Percentiles rank a stretch among this genome's conserved stretches.
Conservation (phyloP, 2,113 vertebrate genomes). For the Phyllostomus discolor region DNA sequence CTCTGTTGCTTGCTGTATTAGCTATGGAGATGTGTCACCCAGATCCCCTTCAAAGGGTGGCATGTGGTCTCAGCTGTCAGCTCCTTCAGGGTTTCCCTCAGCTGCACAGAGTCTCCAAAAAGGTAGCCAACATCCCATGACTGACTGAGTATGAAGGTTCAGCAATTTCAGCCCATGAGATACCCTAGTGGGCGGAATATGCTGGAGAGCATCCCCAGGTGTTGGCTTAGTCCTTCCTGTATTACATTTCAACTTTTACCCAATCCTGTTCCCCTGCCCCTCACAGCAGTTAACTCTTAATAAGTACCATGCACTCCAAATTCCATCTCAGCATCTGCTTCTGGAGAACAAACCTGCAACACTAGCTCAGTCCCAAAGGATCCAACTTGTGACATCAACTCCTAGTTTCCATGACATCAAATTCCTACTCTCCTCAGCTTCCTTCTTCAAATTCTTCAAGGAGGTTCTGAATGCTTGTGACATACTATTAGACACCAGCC, state of each 20-base stretch:
- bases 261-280: not conserved
- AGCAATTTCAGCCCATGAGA: not conserved
- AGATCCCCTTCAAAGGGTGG: not conserved
- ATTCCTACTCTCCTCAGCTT: not conserved
- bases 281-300: not conserved
- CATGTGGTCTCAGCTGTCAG: not conserved
- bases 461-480: not conserved
- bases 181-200: not conserved
- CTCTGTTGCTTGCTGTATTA: not conserved
- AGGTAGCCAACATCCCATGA: not conserved
- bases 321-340: not conserved
- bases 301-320: not conserved
- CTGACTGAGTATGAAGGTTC: not conserved
- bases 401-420: too few relatives aligned
- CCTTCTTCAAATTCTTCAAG: not conserved
- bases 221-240: not conserved
- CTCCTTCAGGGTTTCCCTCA: not conserved
- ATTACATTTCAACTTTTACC: not conserved
- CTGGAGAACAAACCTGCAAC: not conserved
- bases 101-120: not conserved
- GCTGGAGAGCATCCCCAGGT: not conserved
- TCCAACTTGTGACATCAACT: not conserved
- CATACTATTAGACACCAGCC: not conserved
- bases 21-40: not conserved
- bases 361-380: not conserved